These are phyloP conservation scores for Diloba caeruleocephala DNA, from an alignment of 2,888 invertebrate species.

Conservation along the genomic window DNA sequence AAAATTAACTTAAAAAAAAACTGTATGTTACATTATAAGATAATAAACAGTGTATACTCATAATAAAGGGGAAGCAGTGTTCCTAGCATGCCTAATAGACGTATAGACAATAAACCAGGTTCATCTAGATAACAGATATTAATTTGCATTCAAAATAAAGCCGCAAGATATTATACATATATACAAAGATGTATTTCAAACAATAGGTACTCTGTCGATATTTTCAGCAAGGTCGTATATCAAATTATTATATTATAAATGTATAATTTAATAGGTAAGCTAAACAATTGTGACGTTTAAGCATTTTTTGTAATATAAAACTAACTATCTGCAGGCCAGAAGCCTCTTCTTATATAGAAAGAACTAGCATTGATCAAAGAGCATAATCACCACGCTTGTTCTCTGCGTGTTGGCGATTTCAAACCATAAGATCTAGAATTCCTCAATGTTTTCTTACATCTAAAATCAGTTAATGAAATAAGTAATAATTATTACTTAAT, in stretches of 20 bases:
- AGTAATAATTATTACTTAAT: no score
- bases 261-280: constrained; percentile 25
- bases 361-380: no score
- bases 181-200: constrained; percentile 34
- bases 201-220: constrained; percentile 49
- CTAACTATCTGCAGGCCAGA: no score
- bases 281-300: constrained; percentile 14
- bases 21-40: not conserved
- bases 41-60: not conserved
- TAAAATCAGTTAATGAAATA: no score
- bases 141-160: constrained; percentile 56
- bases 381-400: no score
- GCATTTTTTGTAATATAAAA: not conserved
- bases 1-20: not conserved
- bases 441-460: no score
- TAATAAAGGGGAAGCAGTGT: constrained; percentile 4
- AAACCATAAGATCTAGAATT: no score
- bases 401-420: no score
- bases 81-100: constrained; percentile 30
- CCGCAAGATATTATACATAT: constrained; percentile 21
- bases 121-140: constrained; percentile 55
- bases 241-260: constrained; percentile 24
- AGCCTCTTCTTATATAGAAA: no score
- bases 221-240: constrained; percentile 53
- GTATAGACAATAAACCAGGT: constrained; percentile 50